Evolutionary conservation across 1,140 invertebrate genomes (phyloP), one percentile per base, ranked within the genome.

Genomic region (Probaryconus sp.): DNA sequence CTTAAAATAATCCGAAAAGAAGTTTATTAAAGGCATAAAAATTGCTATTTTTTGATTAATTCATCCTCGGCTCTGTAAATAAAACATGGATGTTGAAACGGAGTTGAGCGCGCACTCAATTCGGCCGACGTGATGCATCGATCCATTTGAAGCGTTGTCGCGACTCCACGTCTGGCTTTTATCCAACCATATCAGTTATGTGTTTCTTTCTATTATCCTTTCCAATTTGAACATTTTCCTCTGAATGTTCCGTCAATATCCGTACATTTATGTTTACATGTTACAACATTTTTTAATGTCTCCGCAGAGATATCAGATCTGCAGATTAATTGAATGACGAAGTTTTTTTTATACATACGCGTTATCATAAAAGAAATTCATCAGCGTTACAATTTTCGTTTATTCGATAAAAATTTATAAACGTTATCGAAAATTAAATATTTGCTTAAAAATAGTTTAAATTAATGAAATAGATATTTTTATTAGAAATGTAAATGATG

Each of bases 61-160:
- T 71, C 67, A 70, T 70, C 69, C 75, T 79, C 40, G 71, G 64
- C 70, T 68, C 47, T 48, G 74, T 77, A 79, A 84, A 84, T 83
- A 76, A 79, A 73, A 76, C 78, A 72, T 84, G 78, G 78, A 83
- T 82, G 81, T 84, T 79, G 76, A 81, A 81, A 78, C 70, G 63
- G 63, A 81, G 80, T 82, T 83, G 79, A 79, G 75, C 80, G 82
- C 83, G 78, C 79, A 81, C 76, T 81, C 79, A 61, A 73, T 61
- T 73, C 71, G 28, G 74, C 63, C 68, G 79, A 80, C 73, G 80
- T 73, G 48, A 73, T 78, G 80, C 79, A 83, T 84, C 83, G 82
- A 85, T 85, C 80, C 81, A 61, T 67, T 37, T 61, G 81, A 83
- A 80, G 77, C 82, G 82, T 79, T 78, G 80, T 67, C 61, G 55